These are phyloP conservation scores for Conopomorpha cramerella DNA, from an alignment of 1,140 invertebrate genomes.

Conservation along the genomic window DNA sequence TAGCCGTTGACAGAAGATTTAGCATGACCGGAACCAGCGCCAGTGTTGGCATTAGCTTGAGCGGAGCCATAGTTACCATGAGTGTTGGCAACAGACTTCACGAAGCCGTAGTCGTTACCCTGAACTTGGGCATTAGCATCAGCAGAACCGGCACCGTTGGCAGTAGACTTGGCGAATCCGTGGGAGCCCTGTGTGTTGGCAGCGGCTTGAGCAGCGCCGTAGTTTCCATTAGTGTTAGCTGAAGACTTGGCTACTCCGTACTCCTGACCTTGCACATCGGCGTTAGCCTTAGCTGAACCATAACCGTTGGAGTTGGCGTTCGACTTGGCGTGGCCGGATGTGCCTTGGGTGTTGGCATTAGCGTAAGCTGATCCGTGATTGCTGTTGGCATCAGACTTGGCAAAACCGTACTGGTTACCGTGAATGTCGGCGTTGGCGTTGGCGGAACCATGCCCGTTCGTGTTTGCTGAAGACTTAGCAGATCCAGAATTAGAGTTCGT, in stretches of 20 bases:
- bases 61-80: constrained; percentile 4
- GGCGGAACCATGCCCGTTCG: background rate
- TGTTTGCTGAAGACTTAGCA: background rate
- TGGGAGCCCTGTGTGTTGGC: constrained; percentile 11
- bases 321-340: constrained; percentile 12
- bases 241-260: constrained; percentile 14
- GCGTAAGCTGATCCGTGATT: background rate
- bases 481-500: background rate
- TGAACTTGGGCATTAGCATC: constrained; percentile 2
- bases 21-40: constrained; percentile 11
- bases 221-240: constrained; percentile 5
- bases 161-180: constrained; percentile 18
- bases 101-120: constrained; percentile 7
- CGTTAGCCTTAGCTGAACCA: constrained; percentile 1
- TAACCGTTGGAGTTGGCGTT: constrained; percentile 14
- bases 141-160: constrained; percentile 10
- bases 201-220: constrained; percentile 2
- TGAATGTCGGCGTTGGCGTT: constrained; percentile 8
- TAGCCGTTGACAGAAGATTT: constrained; percentile 19
- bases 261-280: constrained; percentile 1
- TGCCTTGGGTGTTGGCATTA: background rate
- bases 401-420: constrained; percentile 13
- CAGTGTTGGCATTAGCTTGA: constrained; percentile 6
- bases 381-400: constrained; percentile 2
- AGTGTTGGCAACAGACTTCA: constrained; percentile 16